Base-by-base conservation (phyloP, 2,113 vertebrate genomes). In the Paracanthobrama guichenoti region DNA sequence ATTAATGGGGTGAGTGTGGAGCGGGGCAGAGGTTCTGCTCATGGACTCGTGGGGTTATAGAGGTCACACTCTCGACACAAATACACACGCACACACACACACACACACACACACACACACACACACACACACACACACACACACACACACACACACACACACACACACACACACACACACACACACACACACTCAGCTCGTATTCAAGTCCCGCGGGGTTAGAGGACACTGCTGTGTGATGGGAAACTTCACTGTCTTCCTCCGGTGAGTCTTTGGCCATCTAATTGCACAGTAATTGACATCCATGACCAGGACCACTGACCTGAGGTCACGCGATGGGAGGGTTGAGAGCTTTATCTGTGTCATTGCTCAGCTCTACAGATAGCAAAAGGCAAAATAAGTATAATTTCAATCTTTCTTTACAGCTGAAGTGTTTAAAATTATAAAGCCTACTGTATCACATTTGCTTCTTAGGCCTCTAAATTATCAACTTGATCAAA, bases 1-100 rank as follows among this genome's bases (percentile, higher is more conserved):
- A 83, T 89, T 88, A 79, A 89, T 89, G 86, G 7, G n/a, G 85
- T 16, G 62, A 71, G 84, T 88, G 28, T 67, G 64, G 35, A 77
- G 48, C 4, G 1, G 48, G 59, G 35, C 26, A 55, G 39, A 60
- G 88, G 75, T 84, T 83, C 13, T 22, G 35, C 85, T 77, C 86
- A 59, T 42, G 48, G 59, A 73, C 83, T 24, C 31, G n/a, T 67
- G 73, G 67, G 73, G 28, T 86, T 86, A 66, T 71, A 82, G 69
- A 89, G 85, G 85, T 89, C 82, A 48, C 18, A 44, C 50, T 35
- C n/a, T 60, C 11, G 16, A 22, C 67, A 71, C 35, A 42, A 16
- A 66, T 11, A 46, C 57, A n/a, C 3, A 80, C 18, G 1, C 35
- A 39, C 35, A 39, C 35, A 39, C 39, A 75, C 55, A 5, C 11